phyloP scores from a whole-genome alignment of 2,888 invertebrate genomes.

The Nematopogon swammerdamellus region DNA sequence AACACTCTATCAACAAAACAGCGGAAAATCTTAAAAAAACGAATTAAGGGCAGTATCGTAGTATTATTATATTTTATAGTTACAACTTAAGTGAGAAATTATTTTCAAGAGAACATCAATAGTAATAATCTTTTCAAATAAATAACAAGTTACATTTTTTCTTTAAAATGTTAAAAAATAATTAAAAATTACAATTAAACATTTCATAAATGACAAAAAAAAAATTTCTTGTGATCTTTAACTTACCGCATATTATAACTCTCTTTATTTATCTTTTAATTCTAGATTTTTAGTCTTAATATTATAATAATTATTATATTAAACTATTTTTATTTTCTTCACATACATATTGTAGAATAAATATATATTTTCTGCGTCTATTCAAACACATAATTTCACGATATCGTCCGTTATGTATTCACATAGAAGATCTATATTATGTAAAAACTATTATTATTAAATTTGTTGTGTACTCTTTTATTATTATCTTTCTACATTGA shows the following conservation, averaged over 20 bases:
- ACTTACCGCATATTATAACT: constrained; percentile 39
- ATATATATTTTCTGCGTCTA: background rate
- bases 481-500: too few relatives aligned
- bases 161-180: constrained; percentile 46
- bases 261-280: constrained; percentile 49
- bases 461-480: background rate
- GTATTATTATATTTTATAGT: constrained; percentile 31
- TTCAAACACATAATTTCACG: constrained; percentile 21
- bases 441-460: background rate
- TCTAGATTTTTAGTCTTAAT: constrained; percentile 54
- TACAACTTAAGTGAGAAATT: constrained; percentile 46
- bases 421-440: background rate
- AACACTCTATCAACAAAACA: constrained; percentile 18
- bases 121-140: constrained; percentile 57
- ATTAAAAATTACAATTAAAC: constrained; percentile 28
- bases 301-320: constrained; percentile 49
- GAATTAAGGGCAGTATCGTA: constrained; percentile 43
- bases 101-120: constrained; percentile 46
- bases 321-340: constrained; percentile 48
- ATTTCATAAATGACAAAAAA: constrained; percentile 34
- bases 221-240: constrained; percentile 40
- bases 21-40: constrained; percentile 31
- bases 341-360: constrained; percentile 9
- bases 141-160: constrained; percentile 52
- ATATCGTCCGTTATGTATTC: constrained; percentile 16